Conservation (phyloP, 2,113 vertebrate genomes). For the Heliornis fulica region DNA sequence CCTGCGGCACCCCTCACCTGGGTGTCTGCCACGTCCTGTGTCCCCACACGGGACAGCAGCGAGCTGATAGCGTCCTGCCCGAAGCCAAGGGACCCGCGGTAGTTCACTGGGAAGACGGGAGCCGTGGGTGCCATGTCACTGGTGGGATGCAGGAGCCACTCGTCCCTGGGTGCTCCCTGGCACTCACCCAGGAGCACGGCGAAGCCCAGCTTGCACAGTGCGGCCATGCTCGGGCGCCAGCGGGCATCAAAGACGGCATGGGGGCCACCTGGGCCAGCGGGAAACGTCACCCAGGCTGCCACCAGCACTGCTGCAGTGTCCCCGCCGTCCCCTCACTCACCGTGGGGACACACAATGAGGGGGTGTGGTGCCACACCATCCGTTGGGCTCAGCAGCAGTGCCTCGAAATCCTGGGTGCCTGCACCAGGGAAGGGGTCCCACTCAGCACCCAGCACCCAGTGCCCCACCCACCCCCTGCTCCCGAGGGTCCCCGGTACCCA, state of each 20-base stretch:
- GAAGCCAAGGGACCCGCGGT: conserved; percentile 83
- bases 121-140: rapidly evolving
- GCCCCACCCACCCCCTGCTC: background rate
- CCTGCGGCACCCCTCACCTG: conserved; percentile 63
- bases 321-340: conserved; percentile 45
- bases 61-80: conserved; percentile 83
- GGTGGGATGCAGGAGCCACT: background rate
- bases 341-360: conserved; percentile 80
- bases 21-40: conserved; percentile 84
- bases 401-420: conserved; percentile 62
- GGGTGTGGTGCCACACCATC: conserved; percentile 39
- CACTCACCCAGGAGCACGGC: conserved; percentile 82
- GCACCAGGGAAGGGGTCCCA: rapidly evolving
- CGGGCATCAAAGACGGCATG: conserved; percentile 79
- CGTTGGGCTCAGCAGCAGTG: conserved; percentile 73
- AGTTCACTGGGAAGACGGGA: conserved; percentile 77
- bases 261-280: conserved; percentile 74
- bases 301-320: background rate
- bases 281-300: background rate
- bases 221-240: conserved; percentile 78
- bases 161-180: rapidly evolving
- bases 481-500: background rate
- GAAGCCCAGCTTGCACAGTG: conserved; percentile 75
- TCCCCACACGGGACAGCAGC: conserved; percentile 78
- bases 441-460: background rate